Evolutionary conservation across 2,888 invertebrate genomes (phyloP), one percentile per base, ranked within the genome.

Genomic region (Tolmerus cingulatus): DNA sequence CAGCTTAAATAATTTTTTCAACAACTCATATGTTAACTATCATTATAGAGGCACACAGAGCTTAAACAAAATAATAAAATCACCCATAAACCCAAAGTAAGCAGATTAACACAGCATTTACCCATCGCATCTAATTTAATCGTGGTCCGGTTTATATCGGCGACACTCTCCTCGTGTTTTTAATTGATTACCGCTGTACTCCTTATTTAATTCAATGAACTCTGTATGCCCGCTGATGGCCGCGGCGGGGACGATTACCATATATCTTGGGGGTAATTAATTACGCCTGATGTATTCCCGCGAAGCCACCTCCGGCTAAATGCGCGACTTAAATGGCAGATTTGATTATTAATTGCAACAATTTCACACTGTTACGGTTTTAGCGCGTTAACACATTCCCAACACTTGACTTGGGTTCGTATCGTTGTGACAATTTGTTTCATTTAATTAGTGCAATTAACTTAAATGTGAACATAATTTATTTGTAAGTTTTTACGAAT

Each of bases 221-320:
- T 37, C 30, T 74, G 19, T 85, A 46, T 85, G 85, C 43, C 27
- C 85, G 74, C 27, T 43, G 85, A 74, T 85, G 85, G 46, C 85
- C 74, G 85, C 43, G 74, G 43, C 74, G 27, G 23, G 85, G 74
- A 85, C 85, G 85, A 85, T 85, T 85, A 85, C 85, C 85, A 74
- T 85, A 85, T 85, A 85, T 85, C 85, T 85, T 85, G 85, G 85
- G 9, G 30, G 74, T 85, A 85, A 85, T 85, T 85, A 85, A 85
- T 85, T 85, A 46, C 85, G 37, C 82, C 51, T 82, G 82, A 82
- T 82, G 66, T 82, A 82, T 82, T 82, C 82, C 40, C 40, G 37
- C 19, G 66, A 51, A 82, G 82, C 55, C 82, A 82, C 82, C 82
- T 66, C 82, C 34, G 57, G 82, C 57, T 57, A 66, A 82, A n/a